Conservation (phyloP, 1,140 invertebrate species). For the Linepithema humile region DNA sequence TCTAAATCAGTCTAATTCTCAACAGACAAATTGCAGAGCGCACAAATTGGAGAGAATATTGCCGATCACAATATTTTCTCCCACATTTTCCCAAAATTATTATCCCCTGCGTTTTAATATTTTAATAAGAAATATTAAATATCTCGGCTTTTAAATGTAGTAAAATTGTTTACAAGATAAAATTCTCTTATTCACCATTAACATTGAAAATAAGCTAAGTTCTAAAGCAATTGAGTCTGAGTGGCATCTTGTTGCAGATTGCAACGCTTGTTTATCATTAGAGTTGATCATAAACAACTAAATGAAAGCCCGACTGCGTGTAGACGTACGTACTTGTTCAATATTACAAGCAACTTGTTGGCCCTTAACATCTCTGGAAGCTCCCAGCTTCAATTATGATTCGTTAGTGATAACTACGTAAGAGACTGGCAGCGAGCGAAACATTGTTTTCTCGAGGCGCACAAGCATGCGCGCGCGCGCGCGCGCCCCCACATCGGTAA, state of each 20-base stretch:
- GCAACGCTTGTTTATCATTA: background rate
- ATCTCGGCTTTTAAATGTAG: background rate
- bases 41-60: background rate
- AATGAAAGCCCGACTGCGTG: conserved; percentile 18
- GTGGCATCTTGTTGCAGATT: background rate
- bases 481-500: conserved; percentile 34
- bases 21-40: background rate
- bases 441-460: conserved; percentile 21
- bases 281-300: background rate
- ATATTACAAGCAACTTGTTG: conserved; percentile 27
- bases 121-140: background rate
- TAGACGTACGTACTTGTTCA: background rate
- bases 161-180: background rate
- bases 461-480: background rate
- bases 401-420: conserved; percentile 24
- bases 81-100: conserved; percentile 7
- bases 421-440: conserved; percentile 27
- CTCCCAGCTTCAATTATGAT: conserved; percentile 31
- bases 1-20: background rate
- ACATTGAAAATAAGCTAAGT: background rate
- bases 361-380: background rate
- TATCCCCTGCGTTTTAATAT: background rate
- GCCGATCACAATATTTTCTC: background rate
- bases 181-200: background rate
- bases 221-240: background rate